Conservation (phyloP, 2,113 vertebrate genomes). For the Ploceus nigricollis region DNA sequence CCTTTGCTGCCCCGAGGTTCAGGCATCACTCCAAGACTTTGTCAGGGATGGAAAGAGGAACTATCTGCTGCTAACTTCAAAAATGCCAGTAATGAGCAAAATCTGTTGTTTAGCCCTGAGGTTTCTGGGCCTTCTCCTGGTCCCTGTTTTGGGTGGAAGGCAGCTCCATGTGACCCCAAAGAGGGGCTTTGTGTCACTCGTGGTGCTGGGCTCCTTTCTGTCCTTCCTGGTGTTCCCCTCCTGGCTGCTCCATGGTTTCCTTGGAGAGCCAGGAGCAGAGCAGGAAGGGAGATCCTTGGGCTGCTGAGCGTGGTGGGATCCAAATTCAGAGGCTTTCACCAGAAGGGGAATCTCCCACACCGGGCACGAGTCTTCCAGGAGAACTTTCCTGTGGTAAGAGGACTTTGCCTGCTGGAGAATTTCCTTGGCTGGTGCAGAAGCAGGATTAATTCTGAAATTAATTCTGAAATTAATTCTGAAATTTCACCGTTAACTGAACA, state of each 20-base stretch:
- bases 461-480: neutral
- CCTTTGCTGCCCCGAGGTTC: neutral
- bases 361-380: neutral
- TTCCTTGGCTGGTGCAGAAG: neutral
- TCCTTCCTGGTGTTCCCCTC: neutral
- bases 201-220: rapidly evolving
- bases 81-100: neutral
- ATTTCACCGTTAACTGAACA: neutral
- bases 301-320: neutral
- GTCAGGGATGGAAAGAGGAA: neutral
- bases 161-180: neutral
- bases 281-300: neutral
- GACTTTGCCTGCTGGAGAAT: neutral
- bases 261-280: neutral
- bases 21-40: neutral
- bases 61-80: neutral
- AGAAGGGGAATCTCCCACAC: neutral
- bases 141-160: neutral
- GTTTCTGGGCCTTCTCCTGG: neutral
- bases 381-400: neutral
- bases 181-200: neutral
- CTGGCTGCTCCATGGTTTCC: neutral
- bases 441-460: conserved; percentile 1
- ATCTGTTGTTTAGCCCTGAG: neutral
- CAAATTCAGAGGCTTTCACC: neutral